Percentiles rank a stretch among this genome's conserved stretches.
These are phyloP conservation scores for Dasysyrphus tricinctus DNA, from an alignment of 2,888 invertebrate genomes.

Conservation along the genomic window DNA sequence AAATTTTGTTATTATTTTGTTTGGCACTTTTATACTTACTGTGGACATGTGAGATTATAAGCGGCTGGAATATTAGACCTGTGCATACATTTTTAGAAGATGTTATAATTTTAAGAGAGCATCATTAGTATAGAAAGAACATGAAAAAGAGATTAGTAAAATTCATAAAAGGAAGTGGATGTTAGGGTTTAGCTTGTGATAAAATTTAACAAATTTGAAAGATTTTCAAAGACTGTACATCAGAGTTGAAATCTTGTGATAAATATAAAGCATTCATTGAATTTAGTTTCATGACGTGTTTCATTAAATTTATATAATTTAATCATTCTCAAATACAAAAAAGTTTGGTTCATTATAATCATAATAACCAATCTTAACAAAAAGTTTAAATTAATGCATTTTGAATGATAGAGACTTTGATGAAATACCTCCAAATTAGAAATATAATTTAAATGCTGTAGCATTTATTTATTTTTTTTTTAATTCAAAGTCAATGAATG, in stretches of 20 bases:
- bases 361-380: no score
- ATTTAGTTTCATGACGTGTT: not conserved
- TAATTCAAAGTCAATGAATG: not conserved
- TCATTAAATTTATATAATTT: no score
- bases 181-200: slow-evolving; percentile 28
- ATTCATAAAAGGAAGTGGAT: slow-evolving; percentile 19
- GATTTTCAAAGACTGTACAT: not conserved
- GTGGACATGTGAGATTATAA: slow-evolving; percentile 87
- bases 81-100: slow-evolving; percentile 77
- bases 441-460: no score
- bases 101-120: slow-evolving; percentile 57
- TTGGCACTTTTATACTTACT: slow-evolving; percentile 85
- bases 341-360: no score
- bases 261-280: not conserved
- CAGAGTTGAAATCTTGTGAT: not conserved
- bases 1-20: not conserved
- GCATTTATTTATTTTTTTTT: no score
- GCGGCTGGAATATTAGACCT: slow-evolving; percentile 87
- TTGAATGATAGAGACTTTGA: no score
- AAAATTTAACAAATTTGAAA: slow-evolving; percentile 14
- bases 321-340: no score
- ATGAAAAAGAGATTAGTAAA: slow-evolving; percentile 56
- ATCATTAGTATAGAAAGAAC: slow-evolving; percentile 65
- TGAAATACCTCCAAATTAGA: no score
- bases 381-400: no score